Percentiles rank a stretch among this genome's conserved stretches.
phyloP scores from a whole-genome alignment of 2,888 invertebrate species.

The Limnephilus auricula region DNA sequence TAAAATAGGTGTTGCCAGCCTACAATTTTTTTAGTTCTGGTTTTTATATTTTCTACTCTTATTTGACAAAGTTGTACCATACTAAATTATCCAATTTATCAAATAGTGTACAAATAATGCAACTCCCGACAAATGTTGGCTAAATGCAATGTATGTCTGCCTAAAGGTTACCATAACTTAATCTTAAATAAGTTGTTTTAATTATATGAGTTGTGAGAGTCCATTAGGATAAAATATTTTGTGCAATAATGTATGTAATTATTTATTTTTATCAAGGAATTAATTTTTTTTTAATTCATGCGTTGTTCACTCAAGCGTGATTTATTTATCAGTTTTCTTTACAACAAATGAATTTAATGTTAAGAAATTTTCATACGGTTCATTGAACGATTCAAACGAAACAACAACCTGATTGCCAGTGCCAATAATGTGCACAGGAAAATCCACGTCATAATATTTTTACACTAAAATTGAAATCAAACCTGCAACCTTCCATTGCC shows the following conservation, averaged over 20 bases:
- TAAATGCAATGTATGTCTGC: neutral
- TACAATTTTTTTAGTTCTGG: too few species aligned
- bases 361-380: too few species aligned
- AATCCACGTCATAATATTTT: neutral
- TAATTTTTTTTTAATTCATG: neutral
- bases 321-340: neutral
- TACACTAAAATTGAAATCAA: neutral
- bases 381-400: too few species aligned
- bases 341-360: too few species aligned
- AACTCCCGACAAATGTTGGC: neutral
- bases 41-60: too few species aligned
- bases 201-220: slow-evolving; percentile 13
- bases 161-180: neutral
- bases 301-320: neutral
- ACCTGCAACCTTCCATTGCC: neutral
- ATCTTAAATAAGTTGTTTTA: slow-evolving; percentile 3
- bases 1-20: too few species aligned
- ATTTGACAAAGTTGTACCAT: too few species aligned
- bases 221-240: slow-evolving; percentile 12
- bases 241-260: slow-evolving; percentile 25
- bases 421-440: neutral
- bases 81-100: slow-evolving; percentile 3
- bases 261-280: neutral
- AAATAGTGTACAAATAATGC: neutral
- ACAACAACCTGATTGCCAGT: neutral